A percentile compares a stretch with the other conserved stretches of the same genome.
Conservation (phyloP, 2,888 invertebrate genomes). For the Lobophora halterata region DNA sequence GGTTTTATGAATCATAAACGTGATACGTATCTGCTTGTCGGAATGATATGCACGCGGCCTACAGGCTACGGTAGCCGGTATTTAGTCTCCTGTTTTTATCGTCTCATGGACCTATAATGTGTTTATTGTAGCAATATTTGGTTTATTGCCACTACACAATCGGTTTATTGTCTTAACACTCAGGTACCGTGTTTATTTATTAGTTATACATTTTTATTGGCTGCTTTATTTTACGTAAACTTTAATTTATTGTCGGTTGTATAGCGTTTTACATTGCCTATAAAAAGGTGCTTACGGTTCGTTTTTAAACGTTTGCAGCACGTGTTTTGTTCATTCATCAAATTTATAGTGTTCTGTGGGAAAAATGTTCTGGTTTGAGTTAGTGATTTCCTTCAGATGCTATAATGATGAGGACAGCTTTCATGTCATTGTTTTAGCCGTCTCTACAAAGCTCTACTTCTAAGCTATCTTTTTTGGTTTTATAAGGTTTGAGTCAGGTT, state of each 20-base stretch:
- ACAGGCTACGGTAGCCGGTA: constrained; percentile 24
- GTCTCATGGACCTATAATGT: constrained; percentile 74
- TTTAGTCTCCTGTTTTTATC: constrained; percentile 53
- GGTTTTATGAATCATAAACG: constrained; percentile 76
- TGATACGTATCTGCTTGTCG: constrained; percentile 63
- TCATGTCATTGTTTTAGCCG: constrained; percentile 1
- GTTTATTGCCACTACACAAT: constrained; percentile 77
- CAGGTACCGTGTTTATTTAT: constrained; percentile 81
- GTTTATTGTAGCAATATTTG: constrained; percentile 80
- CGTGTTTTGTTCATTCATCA: constrained; percentile 80
- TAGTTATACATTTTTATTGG: constrained; percentile 81
- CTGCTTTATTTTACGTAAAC: constrained; percentile 79
- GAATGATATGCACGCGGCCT: constrained; percentile 40
- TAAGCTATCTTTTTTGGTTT: no score
- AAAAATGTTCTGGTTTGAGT: constrained; percentile 71
- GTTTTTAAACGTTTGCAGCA: constrained; percentile 79
- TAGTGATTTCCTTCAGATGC: constrained; percentile 41
- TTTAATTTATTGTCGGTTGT: constrained; percentile 79
- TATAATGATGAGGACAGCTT: constrained; percentile 2
- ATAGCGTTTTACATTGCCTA: constrained; percentile 79
- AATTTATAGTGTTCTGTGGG: constrained; percentile 77
- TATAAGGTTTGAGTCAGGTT: no score
- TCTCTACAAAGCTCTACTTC: constrained; percentile 12
- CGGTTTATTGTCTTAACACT: constrained; percentile 76
- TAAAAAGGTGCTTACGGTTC: constrained; percentile 77